Base-by-base conservation (phyloP, 1,140 invertebrate species). In the Papilio helenus region DNA sequence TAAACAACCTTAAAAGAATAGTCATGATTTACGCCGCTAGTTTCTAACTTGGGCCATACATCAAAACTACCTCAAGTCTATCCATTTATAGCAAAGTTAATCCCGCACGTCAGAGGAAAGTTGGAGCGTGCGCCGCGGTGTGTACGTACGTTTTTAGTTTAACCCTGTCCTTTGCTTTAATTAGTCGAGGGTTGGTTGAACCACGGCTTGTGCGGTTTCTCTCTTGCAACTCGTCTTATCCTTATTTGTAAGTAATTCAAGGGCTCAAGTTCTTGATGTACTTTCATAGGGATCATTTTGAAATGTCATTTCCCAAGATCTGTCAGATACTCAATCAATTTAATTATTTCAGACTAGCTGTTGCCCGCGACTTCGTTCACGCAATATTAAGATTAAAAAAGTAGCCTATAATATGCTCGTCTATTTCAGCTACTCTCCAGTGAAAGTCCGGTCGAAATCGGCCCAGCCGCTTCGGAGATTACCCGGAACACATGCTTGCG, bases 81-180 rank as follows among this genome's bases (percentile, higher is more conserved):
- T 80, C 85, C 87, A 84, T 85, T 86, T 86, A 86, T 88, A 88
- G 85, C 76, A 61, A 72, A 82, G 82, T 78, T 88, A 88, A 88
- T 86, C 87, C 84, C 76, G 61, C 74, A 81, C 82, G 85, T 86
- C 83, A 83, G 83, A 79, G 55, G 79, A 80, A 85, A 82, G 80
- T 81, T 84, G 80, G 82, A 72, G 72, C 81, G 80, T 76, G 68
- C 84, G 84, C 82, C 84, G 81, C 76, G 71, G 78, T 81, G 81
- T 84, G 80, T 79, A 82, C 79, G 76, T 83, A 80, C 84, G 83
- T 84, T 85, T 86, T 85, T 85, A 88, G 83, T 83, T 80, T 83
- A 83, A 82, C 83, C 83, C 71, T 80, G 26, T 79, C 76, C 55
- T 77, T 76, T 44, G 72, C 79, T 83, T 83, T 84, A 84, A 88